These are phyloP conservation scores for Melanitta fusca DNA, from an alignment of 2,797 vertebrate genomes.

Conservation along the genomic window DNA sequence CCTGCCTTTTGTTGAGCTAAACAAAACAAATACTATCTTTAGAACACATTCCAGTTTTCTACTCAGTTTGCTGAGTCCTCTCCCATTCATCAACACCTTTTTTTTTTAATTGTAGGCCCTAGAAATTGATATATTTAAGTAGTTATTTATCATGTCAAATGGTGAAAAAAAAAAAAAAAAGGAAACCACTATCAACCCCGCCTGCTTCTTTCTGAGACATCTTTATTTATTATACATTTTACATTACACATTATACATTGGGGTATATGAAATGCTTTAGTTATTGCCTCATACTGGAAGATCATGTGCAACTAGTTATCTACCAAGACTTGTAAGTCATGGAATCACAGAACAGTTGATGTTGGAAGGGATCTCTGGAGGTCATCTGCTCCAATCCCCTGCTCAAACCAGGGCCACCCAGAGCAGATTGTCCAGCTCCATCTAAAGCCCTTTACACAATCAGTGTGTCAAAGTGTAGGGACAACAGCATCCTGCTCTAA, in stretches of 20 bases:
- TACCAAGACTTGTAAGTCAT: neutral
- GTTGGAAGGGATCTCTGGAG: neutral
- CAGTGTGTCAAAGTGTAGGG: neutral
- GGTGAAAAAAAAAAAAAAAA: neutral
- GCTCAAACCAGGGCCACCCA: neutral
- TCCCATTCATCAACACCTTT: neutral
- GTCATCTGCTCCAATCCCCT: neutral
- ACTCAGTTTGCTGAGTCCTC: neutral
- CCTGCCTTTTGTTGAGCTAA: neutral
- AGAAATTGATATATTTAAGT: neutral
- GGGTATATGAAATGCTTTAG: neutral
- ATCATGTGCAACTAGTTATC: rapidly evolving
- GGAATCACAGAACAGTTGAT: neutral
- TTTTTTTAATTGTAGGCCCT: neutral
- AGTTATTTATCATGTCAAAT: neutral
- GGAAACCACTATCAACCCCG: neutral
- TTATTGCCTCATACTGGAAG: neutral
- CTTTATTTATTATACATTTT: neutral
- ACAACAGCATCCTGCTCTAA: neutral
- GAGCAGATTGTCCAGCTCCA: neutral
- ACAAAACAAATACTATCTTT: neutral
- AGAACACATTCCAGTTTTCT: neutral
- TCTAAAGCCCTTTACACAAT: neutral
- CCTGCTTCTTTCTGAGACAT: neutral
- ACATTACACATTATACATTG: neutral